Base-by-base conservation (phyloP, 1,140 invertebrate species). In the Homalodisca vitripennis region DNA sequence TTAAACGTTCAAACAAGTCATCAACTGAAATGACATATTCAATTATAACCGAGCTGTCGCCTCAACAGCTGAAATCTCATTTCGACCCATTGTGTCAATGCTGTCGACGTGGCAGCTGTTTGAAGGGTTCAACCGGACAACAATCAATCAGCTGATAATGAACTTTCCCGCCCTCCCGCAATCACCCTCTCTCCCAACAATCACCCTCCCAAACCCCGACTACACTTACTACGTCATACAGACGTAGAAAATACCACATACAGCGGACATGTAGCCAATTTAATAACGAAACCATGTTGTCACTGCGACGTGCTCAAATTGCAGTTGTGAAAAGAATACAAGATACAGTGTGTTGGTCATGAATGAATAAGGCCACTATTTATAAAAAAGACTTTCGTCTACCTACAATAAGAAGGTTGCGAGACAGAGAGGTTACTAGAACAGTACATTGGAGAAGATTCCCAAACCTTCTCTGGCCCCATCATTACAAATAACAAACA, bases 91-190 rank as follows among this genome's bases (percentile, higher is more conserved):
- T 60, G 55, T 60, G 55, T 60, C 55, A 60, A 60, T 24, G 55
- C 29, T 27, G 55, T 10, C 29, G 55, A 60, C 26, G 26, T 29
- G 55, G 14, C 55, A 60, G 55, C 22, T 60, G 48, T 53, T 22
- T 53, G 55, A 13, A 27, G 24, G 55, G 55, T 60, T 22, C 55
- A 60, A 26, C 55, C 29, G 55, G 55, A 60, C 55, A 60, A 60
- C 55, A 60, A 60, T 60, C 55, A 60, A 60, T 60, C 55, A 60
- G 55, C 55, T 60, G 55, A 22, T 60, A 60, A 60, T 60, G 55
- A 60, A 60, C 55, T 27, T 30, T 26, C 55, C 55, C 55, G 10
- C 26, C 55, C 55, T 26, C 26, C n/a, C 6, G 13, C 55, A 24
- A 12, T 20, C 6, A 53, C 6, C 13, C 3, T n/a, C 6, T 53